A percentile compares a stretch with the other conserved stretches of the same genome.
Evolutionary conservation across 1,140 invertebrate species (phyloP).

Genomic region (Helicorthomorpha holstii): DNA sequence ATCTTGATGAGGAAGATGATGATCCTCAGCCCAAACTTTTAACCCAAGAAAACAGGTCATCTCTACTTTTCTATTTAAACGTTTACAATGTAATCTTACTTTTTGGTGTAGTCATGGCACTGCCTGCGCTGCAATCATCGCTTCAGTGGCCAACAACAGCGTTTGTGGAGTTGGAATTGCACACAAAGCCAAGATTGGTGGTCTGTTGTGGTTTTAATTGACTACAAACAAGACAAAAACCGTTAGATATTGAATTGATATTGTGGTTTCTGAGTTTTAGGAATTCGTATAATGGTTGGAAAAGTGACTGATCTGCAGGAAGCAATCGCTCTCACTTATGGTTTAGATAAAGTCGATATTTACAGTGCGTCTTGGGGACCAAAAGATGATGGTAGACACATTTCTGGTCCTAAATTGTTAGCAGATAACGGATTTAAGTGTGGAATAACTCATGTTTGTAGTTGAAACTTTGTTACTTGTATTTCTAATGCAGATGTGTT

Average conservation of each 20-base stretch:
- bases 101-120: conserved; percentile 21
- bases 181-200: conserved; percentile 20
- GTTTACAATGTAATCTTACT: not conserved
- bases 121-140: conserved; percentile 21
- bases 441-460: conserved; percentile 21
- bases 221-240: not conserved
- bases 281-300: conserved; percentile 27
- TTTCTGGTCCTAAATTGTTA: conserved; percentile 23
- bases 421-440: conserved; percentile 19
- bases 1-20: conserved; percentile 15
- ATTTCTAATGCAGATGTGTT: not conserved
- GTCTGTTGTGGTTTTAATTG: conserved; percentile 14
- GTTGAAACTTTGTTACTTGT: not conserved
- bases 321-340: conserved; percentile 14
- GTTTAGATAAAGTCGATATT: conserved; percentile 21
- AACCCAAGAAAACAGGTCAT: conserved; percentile 21
- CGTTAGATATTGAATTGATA: not conserved
- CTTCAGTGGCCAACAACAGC: conserved; percentile 20
- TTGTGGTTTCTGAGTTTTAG: conserved; percentile 13
- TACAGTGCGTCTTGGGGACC: conserved; percentile 30
- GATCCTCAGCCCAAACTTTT: conserved; percentile 26
- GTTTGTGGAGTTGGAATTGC: conserved; percentile 24
- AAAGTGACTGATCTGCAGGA: conserved; percentile 23
- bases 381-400: conserved; percentile 19
- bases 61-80: not conserved